Evolutionary conservation across 1,140 invertebrate genomes (phyloP).

Genomic region (Hycleus cichorii): DNA sequence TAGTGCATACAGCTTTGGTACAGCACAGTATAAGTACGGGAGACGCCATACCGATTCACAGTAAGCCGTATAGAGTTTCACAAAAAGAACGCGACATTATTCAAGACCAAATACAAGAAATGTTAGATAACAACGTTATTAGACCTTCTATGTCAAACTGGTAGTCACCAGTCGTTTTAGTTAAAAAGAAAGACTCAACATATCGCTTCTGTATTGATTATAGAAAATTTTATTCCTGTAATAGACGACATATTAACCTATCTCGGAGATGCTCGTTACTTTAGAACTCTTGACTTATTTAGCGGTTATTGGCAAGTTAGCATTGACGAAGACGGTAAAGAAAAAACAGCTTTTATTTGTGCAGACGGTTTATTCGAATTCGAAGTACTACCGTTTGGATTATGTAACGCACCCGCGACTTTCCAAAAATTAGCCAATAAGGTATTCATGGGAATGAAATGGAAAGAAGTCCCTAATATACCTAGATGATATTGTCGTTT

Average conservation of each 20-base stretch:
- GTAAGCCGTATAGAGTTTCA: constrained; percentile 24
- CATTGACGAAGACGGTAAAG: neutral
- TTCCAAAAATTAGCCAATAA: constrained; percentile 13
- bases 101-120: constrained; percentile 21
- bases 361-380: neutral
- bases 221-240: constrained; percentile 1
- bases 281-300: constrained; percentile 37
- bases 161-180: constrained; percentile 14
- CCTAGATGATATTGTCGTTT: constrained; percentile 11
- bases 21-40: neutral
- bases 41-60: constrained; percentile 15
- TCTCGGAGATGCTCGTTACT: neutral
- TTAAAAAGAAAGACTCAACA: constrained; percentile 2
- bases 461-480: constrained; percentile 6
- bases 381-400: constrained; percentile 19
- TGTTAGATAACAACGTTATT: constrained; percentile 14
- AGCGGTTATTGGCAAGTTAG: constrained; percentile 45
- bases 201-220: constrained; percentile 6
- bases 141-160: constrained; percentile 8
- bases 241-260: neutral
- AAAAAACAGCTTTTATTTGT: neutral
- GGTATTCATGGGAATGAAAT: constrained; percentile 8
- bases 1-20: neutral
- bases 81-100: constrained; percentile 22
- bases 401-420: constrained; percentile 21